Conservation (phyloP, 2,797 vertebrate genomes). For the Gadopsis marmoratus region DNA sequence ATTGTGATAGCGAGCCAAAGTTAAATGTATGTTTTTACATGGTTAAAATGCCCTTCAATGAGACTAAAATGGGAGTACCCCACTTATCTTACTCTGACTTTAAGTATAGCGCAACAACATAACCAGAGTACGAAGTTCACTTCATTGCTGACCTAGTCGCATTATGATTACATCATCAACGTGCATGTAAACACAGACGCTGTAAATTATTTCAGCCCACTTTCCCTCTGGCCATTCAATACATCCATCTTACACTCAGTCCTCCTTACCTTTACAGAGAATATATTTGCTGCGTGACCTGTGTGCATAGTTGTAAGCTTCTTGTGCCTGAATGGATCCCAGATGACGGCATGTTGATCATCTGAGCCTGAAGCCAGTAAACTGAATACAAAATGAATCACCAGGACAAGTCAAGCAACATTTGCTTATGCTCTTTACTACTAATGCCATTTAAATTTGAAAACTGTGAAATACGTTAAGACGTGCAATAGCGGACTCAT, state of each 20-base stretch:
- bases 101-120: neutral
- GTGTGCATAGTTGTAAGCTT: slow-evolving; percentile 99
- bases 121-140: neutral
- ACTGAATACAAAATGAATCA: slow-evolving; percentile 76
- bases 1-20: neutral
- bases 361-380: slow-evolving; percentile 98
- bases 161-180: neutral
- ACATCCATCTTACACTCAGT: neutral
- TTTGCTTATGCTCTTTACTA: neutral
- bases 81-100: neutral
- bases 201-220: neutral
- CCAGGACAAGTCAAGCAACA: slow-evolving; percentile 21
- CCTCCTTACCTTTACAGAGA: slow-evolving; percentile 94
- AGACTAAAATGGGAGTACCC: neutral
- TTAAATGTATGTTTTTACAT: neutral
- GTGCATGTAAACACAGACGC: neutral
- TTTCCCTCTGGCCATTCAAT: neutral
- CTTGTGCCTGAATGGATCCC: slow-evolving; percentile 97
- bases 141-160: neutral
- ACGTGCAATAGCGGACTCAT: neutral
- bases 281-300: slow-evolving; percentile 98
- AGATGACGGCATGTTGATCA: slow-evolving; percentile 98
- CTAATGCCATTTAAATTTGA: neutral
- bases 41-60: neutral
- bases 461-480: neutral